Percentiles rank a stretch among this genome's conserved stretches.
Evolutionary conservation across 64 coral and sea anemone species (phyloP).

Genomic region (Stichodactyla mertensii): DNA sequence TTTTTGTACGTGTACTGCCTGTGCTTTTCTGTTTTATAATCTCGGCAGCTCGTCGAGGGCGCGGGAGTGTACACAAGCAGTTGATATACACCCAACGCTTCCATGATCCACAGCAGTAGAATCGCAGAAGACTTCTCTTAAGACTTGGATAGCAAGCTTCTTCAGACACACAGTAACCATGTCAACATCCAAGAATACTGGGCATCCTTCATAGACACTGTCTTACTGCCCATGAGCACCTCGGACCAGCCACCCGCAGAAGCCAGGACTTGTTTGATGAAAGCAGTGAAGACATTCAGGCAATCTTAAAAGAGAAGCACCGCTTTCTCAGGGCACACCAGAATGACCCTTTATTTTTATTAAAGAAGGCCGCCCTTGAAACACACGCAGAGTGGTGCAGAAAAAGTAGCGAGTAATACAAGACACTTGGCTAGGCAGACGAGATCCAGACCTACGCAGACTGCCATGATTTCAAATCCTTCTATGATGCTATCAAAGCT

Average conservation of each 20-base stretch:
- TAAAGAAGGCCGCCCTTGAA: not conserved
- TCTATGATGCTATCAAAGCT: conserved; percentile 20
- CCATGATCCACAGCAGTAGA: no score
- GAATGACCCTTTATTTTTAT: not conserved
- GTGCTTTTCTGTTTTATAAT: no score
- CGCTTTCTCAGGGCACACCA: not conserved
- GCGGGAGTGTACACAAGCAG: no score
- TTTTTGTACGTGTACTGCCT: no score
- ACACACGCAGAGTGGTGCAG: not conserved
- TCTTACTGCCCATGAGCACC: not conserved
- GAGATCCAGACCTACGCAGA: conserved; percentile 32
- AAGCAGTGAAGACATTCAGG: conserved; percentile 11
- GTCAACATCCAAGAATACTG: not conserved
- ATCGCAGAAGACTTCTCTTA: no score
- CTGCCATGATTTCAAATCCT: not conserved
- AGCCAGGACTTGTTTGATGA: conserved; percentile 34
- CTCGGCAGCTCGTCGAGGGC: no score
- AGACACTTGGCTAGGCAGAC: conserved; percentile 11
- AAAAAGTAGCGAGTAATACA: not conserved
- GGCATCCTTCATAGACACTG: conserved; percentile 5
- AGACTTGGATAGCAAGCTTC: no score
- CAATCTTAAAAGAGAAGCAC: not conserved
- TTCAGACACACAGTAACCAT: no score
- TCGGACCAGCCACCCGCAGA: not conserved
- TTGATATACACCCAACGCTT: no score